Percentiles rank a stretch among this genome's conserved stretches.
These are phyloP conservation scores for Darevskia mixta DNA, from an alignment of 2,797 vertebrate species.

Conservation along the genomic window DNA sequence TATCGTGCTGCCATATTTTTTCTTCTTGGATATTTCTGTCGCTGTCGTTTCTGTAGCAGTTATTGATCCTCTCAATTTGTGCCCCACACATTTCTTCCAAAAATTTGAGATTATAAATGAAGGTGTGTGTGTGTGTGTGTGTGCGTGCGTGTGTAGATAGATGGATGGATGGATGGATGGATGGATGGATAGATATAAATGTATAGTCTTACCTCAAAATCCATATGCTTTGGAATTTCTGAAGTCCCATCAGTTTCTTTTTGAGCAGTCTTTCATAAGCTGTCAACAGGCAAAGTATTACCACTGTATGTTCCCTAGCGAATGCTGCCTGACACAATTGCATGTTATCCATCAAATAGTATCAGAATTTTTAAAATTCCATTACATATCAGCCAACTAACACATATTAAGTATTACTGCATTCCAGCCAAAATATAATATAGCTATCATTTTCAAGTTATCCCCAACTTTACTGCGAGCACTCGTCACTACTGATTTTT, in stretches of 20 bases:
- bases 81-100: no score
- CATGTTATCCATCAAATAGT: neutral
- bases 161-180: no score
- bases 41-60: neutral
- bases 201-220: neutral
- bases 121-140: no score
- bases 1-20: neutral
- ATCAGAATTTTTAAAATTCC: neutral
- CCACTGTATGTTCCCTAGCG: neutral
- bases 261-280: neutral
- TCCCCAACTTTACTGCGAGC: neutral
- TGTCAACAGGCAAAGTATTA: neutral
- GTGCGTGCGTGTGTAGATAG: no score
- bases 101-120: no score
- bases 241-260: neutral
- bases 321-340: neutral
- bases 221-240: neutral
- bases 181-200: no score
- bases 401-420: neutral
- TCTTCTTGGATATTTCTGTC: no score
- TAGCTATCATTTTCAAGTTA: neutral
- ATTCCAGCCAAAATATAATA: neutral
- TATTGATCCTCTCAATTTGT: neutral
- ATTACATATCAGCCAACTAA: neutral
- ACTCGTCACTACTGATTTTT: neutral